Base-by-base conservation (phyloP, 2,888 invertebrate species). In the Drosophila picticornis region DNA sequence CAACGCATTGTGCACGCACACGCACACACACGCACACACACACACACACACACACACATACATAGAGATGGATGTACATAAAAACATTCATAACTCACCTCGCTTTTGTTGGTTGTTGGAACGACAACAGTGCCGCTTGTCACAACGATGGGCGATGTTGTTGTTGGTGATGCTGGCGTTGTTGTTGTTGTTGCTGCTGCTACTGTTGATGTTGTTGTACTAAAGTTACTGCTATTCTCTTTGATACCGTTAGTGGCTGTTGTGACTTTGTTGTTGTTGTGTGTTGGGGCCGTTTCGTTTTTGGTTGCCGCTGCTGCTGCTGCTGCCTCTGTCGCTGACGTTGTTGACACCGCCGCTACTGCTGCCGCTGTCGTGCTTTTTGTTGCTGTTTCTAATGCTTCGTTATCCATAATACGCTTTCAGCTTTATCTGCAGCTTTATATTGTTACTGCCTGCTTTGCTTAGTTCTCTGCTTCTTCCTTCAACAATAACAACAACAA, bases 191-290 rank as follows among this genome's bases (percentile, higher is more conserved):
- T 48, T 66, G 71, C 16, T 77, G 78, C 57, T 64, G 85, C 66
- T 81, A 13, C 34, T 34, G 89, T 59, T 61, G 83, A 38, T 83
- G 85, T 74, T 84, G 85, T 80, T 86, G 91, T 90, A 86, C 91
- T 90, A 85, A 88, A 91, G 86, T 90, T 92, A 89, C 89, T 92
- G 83, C 89, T 92, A 88, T 91, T 93, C 82, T 92, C 93, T 90
- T 90, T 92, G 72, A 93, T 92, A 77, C 93, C 92, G 90, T 93
- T 93, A 88, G 91, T 91, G 84, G 92, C 83, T 72, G 87, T 74
- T 81, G 81, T 75, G 83, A 86, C 79, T 88, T 77, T 88, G 71
- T 73, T 91, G 57, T 83, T 85, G 77, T 90, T 90, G 60, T 82
- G 86, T 76, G 82, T 80, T 72, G 81, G 70, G 29, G 81, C 78